Evolutionary conservation across 2,888 invertebrate species (phyloP), one percentile per base, ranked within the genome.

Genomic region (Drosophila histrio): DNA sequence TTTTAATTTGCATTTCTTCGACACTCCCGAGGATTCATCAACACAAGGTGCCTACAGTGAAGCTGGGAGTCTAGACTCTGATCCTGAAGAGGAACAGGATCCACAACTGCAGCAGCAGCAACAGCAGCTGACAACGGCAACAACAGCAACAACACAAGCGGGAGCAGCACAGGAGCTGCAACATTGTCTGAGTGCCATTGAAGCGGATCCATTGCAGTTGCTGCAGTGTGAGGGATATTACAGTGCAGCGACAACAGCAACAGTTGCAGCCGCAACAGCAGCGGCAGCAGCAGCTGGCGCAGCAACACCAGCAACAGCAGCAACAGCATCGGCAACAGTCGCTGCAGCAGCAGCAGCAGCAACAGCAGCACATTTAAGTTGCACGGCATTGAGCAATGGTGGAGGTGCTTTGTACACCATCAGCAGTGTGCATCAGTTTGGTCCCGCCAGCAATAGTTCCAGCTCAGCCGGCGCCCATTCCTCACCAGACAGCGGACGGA

Each of bases 1-100:
- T 91, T 96, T 96, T 92, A 95, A 96, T 92, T 93, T 96, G 89
- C 94, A 95, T 91, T 96, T 96, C 93, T 96, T 96, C 93, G 96
- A 96, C 91, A 92, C 92, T 71, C 93, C 94, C 69, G 95, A 95
- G 87, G 94, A 94, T 87, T 94, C 94, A 85, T 94, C 93, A 78
- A 94, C 94, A 6, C 94, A 94, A 89, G 94, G 94, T 7, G 94
- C 93, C 47, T 95, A 94, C 91, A 94, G 95, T 46, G 85, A 89
- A 91, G 93, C 94, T 32, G 94, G 94, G 30, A 94, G 94, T 54
- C 94, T 94, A 56, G 95, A 94, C 62, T 93, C 93, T n/a, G 87
- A 82, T 21, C 70, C 57, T 13, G 82, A 77, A 26, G 71, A 77
- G 50, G 63, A 62, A 5, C 60, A 57, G 38, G 54, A 71, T 0